phyloP scores from a whole-genome alignment of 2,888 invertebrate species.

The Girardia tigrina region DNA sequence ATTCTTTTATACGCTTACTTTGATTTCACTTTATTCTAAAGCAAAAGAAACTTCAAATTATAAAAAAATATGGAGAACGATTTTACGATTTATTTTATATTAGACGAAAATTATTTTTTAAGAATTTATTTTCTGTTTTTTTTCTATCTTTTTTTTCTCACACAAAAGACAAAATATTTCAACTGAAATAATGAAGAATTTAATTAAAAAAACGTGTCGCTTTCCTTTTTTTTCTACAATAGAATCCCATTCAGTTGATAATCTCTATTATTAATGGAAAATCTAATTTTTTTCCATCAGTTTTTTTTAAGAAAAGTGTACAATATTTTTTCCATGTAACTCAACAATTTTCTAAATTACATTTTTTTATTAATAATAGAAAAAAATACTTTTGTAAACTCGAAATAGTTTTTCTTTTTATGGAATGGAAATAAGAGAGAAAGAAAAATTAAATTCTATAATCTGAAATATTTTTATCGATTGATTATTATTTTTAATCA shows the following conservation, averaged over 20 bases:
- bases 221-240: constrained; percentile 5
- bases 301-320: no score
- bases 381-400: no score
- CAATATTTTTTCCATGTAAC: no score
- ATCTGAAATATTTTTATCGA: no score
- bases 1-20: background rate
- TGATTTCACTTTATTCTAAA: background rate
- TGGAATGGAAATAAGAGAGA: no score
- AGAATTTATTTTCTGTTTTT: background rate
- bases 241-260: background rate
- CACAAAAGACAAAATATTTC: constrained; percentile 14
- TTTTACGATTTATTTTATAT: constrained; percentile 11
- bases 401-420: no score
- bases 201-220: constrained; percentile 23
- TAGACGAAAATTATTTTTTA: no score
- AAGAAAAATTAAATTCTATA: no score
- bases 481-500: no score
- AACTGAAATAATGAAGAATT: constrained; percentile 20
- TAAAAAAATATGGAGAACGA: background rate
- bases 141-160: background rate
- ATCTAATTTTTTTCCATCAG: background rate
- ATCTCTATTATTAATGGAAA: constrained; percentile 10
- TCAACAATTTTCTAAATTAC: no score
- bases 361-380: no score
- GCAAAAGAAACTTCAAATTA: background rate